phyloP scores from a whole-genome alignment of 2,113 vertebrate genomes.

The Psittacula cyanocephala region DNA sequence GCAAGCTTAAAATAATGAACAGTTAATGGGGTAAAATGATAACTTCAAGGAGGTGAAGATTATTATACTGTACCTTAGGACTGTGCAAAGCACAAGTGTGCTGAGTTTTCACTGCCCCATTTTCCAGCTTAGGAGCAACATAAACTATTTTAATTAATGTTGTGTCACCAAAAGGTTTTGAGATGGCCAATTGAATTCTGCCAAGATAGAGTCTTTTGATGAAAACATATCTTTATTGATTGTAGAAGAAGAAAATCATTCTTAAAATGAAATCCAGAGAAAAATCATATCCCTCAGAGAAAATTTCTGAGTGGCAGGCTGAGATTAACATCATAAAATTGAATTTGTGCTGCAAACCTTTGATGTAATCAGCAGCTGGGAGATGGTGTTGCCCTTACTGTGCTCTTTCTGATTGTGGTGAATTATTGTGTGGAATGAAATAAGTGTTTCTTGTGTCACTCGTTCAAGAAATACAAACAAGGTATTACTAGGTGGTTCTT shows the following conservation, averaged over 20 bases:
- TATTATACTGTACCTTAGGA: conserved; percentile 17
- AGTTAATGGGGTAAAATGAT: neutral
- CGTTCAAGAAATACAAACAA: conserved; percentile 78
- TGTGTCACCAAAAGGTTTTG: conserved; percentile 79
- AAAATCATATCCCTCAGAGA: conserved; percentile 85
- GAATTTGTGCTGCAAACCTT: conserved; percentile 83
- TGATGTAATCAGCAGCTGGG: conserved; percentile 85
- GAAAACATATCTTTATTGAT: conserved; percentile 86
- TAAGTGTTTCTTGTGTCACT: conserved; percentile 80
- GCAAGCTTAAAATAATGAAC: neutral
- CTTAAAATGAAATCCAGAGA: conserved; percentile 84
- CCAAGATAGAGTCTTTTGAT: conserved; percentile 83
- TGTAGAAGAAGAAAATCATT: conserved; percentile 82
- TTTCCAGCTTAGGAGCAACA: conserved; percentile 74
- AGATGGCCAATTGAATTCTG: conserved; percentile 81
- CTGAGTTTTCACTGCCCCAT: conserved; percentile 42
- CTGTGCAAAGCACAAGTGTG: conserved; percentile 44
- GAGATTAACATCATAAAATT: conserved; percentile 86
- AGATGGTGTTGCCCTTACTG: conserved; percentile 77
- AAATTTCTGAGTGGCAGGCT: conserved; percentile 84
- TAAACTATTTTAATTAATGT: conserved; percentile 84
- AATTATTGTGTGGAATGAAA: conserved; percentile 81
- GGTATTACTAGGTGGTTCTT: conserved; percentile 73
- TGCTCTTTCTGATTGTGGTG: conserved; percentile 75
- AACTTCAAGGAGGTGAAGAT: conserved; percentile 23